Conservation (phyloP, 2,797 vertebrate species). For the Leucoraja ocellata region DNA sequence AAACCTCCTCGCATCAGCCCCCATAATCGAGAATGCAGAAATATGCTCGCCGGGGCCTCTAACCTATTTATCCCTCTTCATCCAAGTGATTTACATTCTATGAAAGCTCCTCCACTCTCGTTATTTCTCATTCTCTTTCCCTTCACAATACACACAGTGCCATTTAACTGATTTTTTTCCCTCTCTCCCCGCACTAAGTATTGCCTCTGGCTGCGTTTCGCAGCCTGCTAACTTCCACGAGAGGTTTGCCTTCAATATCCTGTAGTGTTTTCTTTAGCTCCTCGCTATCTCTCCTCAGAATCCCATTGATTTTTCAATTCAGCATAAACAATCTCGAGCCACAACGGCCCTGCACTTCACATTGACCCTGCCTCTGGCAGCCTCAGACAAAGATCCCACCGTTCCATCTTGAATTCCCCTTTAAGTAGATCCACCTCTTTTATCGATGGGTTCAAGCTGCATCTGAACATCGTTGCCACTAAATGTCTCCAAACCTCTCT, state of each 20-base stretch:
- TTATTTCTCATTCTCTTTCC: background rate
- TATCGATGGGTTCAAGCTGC: background rate
- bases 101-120: background rate
- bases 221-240: background rate
- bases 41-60: no score
- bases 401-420: conserved; percentile 22
- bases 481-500: background rate
- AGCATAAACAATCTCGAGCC: conserved; percentile 9
- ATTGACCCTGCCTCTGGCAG: conserved; percentile 23
- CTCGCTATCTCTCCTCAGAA: background rate
- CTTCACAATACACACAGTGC: background rate
- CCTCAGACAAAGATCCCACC: conserved; percentile 12
- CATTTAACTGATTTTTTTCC: background rate
- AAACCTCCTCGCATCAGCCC: background rate
- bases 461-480: background rate
- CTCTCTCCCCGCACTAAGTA: conserved; percentile 28
- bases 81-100: background rate
- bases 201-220: conserved; percentile 7
- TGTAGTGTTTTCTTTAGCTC: conserved; percentile 4
- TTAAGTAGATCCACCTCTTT: conserved; percentile 23
- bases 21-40: background rate
- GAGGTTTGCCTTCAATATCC: conserved; percentile 5
- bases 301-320: conserved; percentile 31
- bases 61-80: background rate
- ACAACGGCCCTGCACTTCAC: background rate